Percentiles rank a stretch among this genome's conserved stretches.
Conservation (phyloP, 2,113 vertebrate genomes). For the Scortum barcoo region DNA sequence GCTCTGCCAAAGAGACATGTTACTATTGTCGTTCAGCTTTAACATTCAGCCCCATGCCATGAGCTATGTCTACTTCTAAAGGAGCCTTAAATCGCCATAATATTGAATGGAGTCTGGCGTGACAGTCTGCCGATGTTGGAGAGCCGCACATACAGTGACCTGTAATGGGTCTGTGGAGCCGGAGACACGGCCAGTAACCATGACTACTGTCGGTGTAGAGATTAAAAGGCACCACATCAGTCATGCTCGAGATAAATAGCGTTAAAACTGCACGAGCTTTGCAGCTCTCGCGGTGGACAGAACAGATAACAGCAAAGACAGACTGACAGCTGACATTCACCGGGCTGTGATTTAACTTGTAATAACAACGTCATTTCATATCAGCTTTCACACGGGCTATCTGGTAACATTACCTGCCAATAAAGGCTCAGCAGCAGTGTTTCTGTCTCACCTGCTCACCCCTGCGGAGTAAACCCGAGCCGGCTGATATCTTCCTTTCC, state of each 20-base stretch:
- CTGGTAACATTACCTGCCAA: not conserved
- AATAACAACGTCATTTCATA: not conserved
- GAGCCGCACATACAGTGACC: not conserved
- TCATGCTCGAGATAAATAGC: not conserved
- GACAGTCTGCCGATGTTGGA: not conserved
- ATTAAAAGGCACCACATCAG: conserved; percentile 32
- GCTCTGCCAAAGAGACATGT: not conserved
- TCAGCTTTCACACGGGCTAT: not conserved
- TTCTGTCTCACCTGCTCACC: conserved; percentile 42
- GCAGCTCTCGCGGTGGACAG: not conserved
- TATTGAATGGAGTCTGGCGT: not conserved
- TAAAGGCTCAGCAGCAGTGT: not conserved
- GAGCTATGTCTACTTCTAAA: not conserved
- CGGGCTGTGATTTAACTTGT: not conserved
- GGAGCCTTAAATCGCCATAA: not conserved
- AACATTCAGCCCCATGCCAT: rapidly evolving
- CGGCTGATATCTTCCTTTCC: not conserved
- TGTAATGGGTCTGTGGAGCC: conserved; percentile 11
- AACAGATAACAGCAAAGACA: not conserved
- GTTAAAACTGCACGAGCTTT: not conserved
- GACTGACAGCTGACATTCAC: not conserved
- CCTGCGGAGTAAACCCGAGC: not conserved
- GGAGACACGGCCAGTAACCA: conserved; percentile 46
- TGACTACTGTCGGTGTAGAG: conserved; percentile 45
- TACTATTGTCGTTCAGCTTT: not conserved